Evolutionary conservation across 2,797 vertebrate species (phyloP), one percentile per base, ranked within the genome.

Genomic region (Discoglossus pictus): DNA sequence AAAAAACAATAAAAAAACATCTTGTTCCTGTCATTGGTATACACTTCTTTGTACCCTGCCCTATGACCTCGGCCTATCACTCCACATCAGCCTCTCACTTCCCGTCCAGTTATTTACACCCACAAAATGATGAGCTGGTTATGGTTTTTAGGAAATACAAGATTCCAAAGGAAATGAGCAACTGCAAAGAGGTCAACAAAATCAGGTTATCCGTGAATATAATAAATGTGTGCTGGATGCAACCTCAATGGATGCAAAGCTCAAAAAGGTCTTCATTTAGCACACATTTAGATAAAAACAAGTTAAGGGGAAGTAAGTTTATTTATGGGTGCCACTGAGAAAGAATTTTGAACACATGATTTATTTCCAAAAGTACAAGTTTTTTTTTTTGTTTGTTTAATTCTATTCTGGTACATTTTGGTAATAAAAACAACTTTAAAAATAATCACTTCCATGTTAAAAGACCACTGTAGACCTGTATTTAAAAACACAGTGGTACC

Each of bases 131-230:
- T 25, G 43, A 58, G 58, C 43, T 7, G 7, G 18, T 25, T 51
- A 36, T 56, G 25, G 40, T 44, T 42, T 42, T 17, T 40, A 64
- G 68, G 68, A 71, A 64, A 24, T 15, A 42, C 46, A 42, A 38
- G 53, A 64, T 46, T 63, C 42, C 52, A 58, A 21, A 70, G 60
- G 61, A 64, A 71, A 58, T 24, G 24, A 63, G 27, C 23, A 51
- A 25, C 17, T 21, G 16, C 16, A 23, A 13, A 48, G 51, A 69
- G 60, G 60, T 56, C 40, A 63, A 51, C 52, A 56, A 27, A 43
- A 44, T 48, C n/a, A 34, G 8, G 23, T 64, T 52, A 71, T 71
- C 61, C 43, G 7, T 4, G 20, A 35, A 38, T 12, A 42, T 50
- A 54, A 11, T 12, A 60, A 35, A n/a, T n/a, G 25, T 48, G 42